Evolutionary conservation across 1,140 invertebrate genomes (phyloP).

Genomic region (Drosophila tani): DNA sequence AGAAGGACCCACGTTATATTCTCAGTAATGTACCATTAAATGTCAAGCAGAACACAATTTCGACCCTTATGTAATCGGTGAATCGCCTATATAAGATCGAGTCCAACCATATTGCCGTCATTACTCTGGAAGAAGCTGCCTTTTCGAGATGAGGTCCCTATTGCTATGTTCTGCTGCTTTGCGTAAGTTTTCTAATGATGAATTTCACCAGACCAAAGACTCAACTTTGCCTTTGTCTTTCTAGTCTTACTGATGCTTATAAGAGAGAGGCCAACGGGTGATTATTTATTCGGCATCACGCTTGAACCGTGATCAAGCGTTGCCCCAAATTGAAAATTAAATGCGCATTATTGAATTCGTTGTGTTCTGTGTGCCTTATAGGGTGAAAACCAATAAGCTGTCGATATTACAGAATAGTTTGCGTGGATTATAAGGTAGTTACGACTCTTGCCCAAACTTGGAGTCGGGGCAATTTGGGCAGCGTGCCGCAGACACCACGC

Average conservation of each 20-base stretch:
- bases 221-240: background rate
- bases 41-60: too few relatives aligned
- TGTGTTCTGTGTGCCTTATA: constrained; percentile 9
- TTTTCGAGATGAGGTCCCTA: too few relatives aligned
- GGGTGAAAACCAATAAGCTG: constrained; percentile 3
- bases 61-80: too few relatives aligned
- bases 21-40: too few relatives aligned
- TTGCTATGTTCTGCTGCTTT: too few relatives aligned
- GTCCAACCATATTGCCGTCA: too few relatives aligned
- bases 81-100: too few relatives aligned
- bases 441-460: constrained; percentile 17
- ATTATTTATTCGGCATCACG: background rate
- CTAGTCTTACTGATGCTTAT: background rate
- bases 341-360: background rate
- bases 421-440: constrained; percentile 12
- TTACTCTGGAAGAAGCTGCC: too few relatives aligned
- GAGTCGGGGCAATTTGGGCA: constrained; percentile 2
- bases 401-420: constrained; percentile 6
- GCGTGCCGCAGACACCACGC: constrained; percentile 28
- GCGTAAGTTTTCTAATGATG: too few relatives aligned
- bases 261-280: too few relatives aligned
- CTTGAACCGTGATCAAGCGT: background rate
- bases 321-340: constrained; percentile 24
- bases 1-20: too few relatives aligned
- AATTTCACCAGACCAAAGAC: too few relatives aligned